Conservation (phyloP, 1,140 invertebrate species). For the Pollicipes pollicipes region DNA sequence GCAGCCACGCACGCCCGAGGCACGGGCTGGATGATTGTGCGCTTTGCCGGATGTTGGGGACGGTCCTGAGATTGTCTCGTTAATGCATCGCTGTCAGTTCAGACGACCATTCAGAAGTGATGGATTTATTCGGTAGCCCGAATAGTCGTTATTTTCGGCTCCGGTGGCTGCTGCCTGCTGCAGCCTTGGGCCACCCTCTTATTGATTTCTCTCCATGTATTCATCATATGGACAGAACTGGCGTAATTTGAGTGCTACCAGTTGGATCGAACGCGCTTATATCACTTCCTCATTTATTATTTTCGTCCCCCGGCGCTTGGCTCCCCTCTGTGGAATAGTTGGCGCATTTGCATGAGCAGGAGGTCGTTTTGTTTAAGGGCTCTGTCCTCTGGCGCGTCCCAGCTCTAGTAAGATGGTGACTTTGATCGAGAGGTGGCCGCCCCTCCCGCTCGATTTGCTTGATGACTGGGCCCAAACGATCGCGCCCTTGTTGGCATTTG, state of each 20-base stretch:
- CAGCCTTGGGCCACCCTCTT: not conserved
- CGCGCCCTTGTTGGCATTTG: not conserved
- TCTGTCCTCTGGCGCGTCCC: not conserved
- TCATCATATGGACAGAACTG: not conserved
- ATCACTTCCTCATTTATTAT: conserved; percentile 2
- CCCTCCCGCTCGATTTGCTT: not conserved
- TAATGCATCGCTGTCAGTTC: not conserved
- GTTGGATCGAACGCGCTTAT: not conserved
- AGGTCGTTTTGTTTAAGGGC: not conserved
- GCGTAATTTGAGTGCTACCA: not conserved
- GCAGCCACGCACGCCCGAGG: too few relatives aligned
- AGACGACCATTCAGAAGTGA: not conserved
- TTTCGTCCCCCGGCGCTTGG: not conserved
- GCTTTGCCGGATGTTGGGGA: not conserved
- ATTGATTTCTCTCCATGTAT: not conserved
- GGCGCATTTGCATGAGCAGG: not conserved
- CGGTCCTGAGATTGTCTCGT: not conserved
- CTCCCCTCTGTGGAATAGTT: not conserved
- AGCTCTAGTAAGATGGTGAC: not conserved
- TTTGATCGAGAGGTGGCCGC: not conserved
- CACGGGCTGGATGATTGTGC: not conserved
- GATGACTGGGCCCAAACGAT: not conserved
- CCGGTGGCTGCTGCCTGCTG: not conserved
- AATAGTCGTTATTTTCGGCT: not conserved
- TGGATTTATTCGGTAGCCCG: not conserved